Conservation (phyloP, 2,888 invertebrate genomes). For the Tuberolachnus salignus region DNA sequence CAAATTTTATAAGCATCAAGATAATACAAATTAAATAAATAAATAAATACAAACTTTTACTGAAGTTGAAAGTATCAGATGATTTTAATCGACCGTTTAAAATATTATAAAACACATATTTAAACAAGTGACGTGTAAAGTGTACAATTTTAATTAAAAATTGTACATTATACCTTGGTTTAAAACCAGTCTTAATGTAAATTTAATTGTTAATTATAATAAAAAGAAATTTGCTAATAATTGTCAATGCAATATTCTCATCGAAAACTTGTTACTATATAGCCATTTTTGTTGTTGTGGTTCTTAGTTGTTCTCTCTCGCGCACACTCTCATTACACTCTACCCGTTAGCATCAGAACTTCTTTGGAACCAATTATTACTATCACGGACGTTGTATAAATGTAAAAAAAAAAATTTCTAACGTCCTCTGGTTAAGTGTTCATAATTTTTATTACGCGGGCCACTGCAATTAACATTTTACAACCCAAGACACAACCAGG, state of each 20-base stretch:
- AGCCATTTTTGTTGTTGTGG: constrained; percentile 49
- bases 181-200: background rate
- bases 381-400: constrained; percentile 35
- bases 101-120: constrained; percentile 18
- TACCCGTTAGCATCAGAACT: background rate
- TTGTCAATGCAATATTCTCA: background rate
- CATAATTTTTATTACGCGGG: too few relatives aligned
- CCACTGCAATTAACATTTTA: too few relatives aligned
- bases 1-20: background rate
- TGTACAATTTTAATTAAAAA: constrained; percentile 2
- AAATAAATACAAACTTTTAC: constrained; percentile 42
- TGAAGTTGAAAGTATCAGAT: constrained; percentile 35
- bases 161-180: background rate
- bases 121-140: constrained; percentile 3
- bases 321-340: background rate
- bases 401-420: background rate
- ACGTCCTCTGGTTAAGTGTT: constrained; percentile 6
- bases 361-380: constrained; percentile 41
- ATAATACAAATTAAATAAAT: constrained; percentile 14
- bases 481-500: too few relatives aligned
- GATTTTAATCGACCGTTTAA: constrained; percentile 36
- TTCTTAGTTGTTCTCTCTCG: background rate
- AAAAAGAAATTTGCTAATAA: background rate
- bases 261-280: constrained; percentile 24
- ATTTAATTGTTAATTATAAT: background rate